Conservation (phyloP, 2,797 vertebrate species). For the Balearica regulorum region DNA sequence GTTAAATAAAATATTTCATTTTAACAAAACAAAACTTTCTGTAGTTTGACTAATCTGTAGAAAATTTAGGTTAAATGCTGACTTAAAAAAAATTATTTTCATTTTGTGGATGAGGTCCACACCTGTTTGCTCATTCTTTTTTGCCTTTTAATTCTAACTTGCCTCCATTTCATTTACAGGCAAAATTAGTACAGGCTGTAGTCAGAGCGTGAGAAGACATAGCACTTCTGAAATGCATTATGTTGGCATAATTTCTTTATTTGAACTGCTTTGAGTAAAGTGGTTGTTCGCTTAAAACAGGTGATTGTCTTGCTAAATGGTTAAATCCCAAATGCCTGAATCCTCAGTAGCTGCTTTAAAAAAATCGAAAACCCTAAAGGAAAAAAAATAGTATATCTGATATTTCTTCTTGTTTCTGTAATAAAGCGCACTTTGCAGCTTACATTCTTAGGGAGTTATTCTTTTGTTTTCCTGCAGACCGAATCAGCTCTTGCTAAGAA, state of each 20-base stretch:
- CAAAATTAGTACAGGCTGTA: background rate
- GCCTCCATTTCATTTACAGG: background rate
- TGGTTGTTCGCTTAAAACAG: background rate
- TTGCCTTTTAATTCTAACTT: background rate
- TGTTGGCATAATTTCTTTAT: background rate
- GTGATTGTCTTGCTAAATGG: background rate
- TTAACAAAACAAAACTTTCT: background rate
- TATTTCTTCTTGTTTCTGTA: background rate
- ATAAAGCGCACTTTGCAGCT: background rate
- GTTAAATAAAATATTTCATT: background rate
- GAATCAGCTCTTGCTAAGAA: constrained; percentile 82
- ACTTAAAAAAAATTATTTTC: background rate
- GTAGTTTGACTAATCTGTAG: background rate
- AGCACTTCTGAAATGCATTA: background rate
- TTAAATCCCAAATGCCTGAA: background rate
- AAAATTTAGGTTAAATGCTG: background rate
- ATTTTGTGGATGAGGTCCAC: background rate
- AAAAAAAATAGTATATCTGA: background rate
- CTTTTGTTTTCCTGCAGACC: constrained; percentile 75
- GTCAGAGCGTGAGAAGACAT: background rate
- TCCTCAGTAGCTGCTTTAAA: background rate
- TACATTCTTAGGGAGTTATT: constrained; percentile 1
- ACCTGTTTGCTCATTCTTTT: background rate
- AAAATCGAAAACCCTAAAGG: background rate
- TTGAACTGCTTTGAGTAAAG: background rate